Conservation (phyloP, 2,113 vertebrate genomes). For the Carettochelys insculpta region DNA sequence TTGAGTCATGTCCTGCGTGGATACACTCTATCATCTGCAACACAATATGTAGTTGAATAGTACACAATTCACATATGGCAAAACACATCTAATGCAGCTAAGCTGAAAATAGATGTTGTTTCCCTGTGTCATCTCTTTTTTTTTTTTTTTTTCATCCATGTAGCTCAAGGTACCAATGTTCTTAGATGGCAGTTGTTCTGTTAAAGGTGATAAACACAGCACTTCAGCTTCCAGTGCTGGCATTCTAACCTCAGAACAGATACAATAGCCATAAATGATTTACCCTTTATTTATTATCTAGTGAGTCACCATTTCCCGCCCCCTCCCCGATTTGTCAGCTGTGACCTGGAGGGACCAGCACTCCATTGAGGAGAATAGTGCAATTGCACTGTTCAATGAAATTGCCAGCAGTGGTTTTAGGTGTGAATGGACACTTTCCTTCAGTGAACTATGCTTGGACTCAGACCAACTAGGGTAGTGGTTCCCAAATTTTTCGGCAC, state of each 20-base stretch:
- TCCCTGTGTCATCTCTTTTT: not conserved
- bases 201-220: not conserved
- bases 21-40: not conserved
- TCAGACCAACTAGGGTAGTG: not conserved
- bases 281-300: conserved; percentile 32
- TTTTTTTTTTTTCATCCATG: not conserved
- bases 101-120: not conserved
- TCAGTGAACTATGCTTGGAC: not conserved
- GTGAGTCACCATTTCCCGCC: conserved; percentile 39
- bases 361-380: conserved; percentile 2
- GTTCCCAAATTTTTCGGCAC: too few relatives aligned
- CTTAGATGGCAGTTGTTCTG: not conserved
- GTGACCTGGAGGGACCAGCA: not conserved
- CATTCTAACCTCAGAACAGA: not conserved
- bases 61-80: not conserved
- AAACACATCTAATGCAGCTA: not conserved
- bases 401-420: not conserved
- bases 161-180: not conserved
- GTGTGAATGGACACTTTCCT: not conserved
- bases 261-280: conserved; percentile 6
- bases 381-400: not conserved
- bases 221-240: conserved; percentile 4
- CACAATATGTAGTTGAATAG: not conserved
- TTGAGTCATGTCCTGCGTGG: not conserved
- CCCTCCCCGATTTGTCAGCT: not conserved